phyloP scores from a whole-genome alignment of 2,888 invertebrate genomes.

The Tholera decimalis region DNA sequence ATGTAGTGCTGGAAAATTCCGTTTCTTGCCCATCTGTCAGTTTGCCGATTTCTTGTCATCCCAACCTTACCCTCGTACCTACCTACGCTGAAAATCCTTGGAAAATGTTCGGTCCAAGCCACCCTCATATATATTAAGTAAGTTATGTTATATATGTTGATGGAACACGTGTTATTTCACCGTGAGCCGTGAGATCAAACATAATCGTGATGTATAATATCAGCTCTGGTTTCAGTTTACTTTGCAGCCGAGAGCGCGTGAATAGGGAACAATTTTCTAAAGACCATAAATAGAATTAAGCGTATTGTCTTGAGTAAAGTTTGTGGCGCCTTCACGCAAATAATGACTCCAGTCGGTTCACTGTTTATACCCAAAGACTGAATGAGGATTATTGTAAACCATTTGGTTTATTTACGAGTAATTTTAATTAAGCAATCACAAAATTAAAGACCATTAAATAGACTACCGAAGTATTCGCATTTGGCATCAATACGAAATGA shows the following conservation, averaged over 20 bases:
- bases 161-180: constrained; percentile 71
- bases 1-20: constrained; percentile 39
- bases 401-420: constrained; percentile 6
- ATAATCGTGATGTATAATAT: constrained; percentile 68
- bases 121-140: constrained; percentile 67
- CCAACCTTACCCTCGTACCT: constrained; percentile 58
- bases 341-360: constrained; percentile 27
- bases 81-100: constrained; percentile 65
- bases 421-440: constrained; percentile 16
- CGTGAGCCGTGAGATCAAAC: constrained; percentile 71
- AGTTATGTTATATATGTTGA: constrained; percentile 62
- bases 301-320: constrained; percentile 44
- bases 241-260: constrained; percentile 35
- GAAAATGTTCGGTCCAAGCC: constrained; percentile 64
- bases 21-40: constrained; percentile 54
- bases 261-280: constrained; percentile 44
- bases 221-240: constrained; percentile 52
- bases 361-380: constrained; percentile 25
- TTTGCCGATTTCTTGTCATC: constrained; percentile 55
- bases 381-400: constrained; percentile 17
- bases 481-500: no score
- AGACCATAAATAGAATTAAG: constrained; percentile 47
- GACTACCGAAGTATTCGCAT: no score
- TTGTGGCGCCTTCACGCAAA: constrained; percentile 29
- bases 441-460: no score